phyloP scores from a whole-genome alignment of 1,140 invertebrate genomes.

The Lepidurus couesii region DNA sequence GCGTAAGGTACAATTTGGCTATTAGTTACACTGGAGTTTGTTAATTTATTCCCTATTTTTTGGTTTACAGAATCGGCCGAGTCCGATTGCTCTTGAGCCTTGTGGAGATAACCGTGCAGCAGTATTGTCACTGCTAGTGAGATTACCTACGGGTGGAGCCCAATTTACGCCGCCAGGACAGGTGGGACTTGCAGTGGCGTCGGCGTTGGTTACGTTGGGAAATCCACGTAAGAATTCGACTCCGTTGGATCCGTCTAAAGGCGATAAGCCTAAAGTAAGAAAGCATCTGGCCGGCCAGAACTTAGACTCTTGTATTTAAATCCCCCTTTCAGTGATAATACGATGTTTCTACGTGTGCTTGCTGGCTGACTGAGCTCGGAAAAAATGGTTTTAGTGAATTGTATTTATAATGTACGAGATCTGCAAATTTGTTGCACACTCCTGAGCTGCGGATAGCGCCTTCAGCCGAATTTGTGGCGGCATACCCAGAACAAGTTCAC shows the following conservation, averaged over 20 bases:
- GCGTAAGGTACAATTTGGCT: conserved; percentile 21
- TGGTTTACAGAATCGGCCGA: conserved; percentile 62
- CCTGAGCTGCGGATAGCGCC: neutral
- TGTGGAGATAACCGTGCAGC: conserved; percentile 83
- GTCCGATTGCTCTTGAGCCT: conserved; percentile 89
- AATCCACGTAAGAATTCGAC: neutral
- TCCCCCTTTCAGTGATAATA: neutral
- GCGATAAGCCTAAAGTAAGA: conserved; percentile 3
- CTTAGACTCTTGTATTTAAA: conserved; percentile 11
- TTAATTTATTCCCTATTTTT: conserved; percentile 6
- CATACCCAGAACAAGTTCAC: conserved; percentile 19
- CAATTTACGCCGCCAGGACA: conserved; percentile 75
- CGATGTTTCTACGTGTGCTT: neutral
- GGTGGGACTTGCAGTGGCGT: conserved; percentile 48
- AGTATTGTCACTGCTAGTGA: conserved; percentile 83
- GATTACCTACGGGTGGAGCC: conserved; percentile 71
- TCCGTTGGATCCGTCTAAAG: neutral
- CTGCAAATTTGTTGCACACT: conserved; percentile 1
- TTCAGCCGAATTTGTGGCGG: conserved; percentile 6
- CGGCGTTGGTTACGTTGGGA: neutral
- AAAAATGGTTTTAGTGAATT: neutral
- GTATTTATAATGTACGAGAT: neutral
- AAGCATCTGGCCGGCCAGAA: conserved; percentile 6
- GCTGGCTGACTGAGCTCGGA: neutral
- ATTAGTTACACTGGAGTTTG: neutral